Base-by-base conservation (phyloP, 37 sponge, comb jelly and placozoan genomes). In the Hexactinellida sp. region DNA sequence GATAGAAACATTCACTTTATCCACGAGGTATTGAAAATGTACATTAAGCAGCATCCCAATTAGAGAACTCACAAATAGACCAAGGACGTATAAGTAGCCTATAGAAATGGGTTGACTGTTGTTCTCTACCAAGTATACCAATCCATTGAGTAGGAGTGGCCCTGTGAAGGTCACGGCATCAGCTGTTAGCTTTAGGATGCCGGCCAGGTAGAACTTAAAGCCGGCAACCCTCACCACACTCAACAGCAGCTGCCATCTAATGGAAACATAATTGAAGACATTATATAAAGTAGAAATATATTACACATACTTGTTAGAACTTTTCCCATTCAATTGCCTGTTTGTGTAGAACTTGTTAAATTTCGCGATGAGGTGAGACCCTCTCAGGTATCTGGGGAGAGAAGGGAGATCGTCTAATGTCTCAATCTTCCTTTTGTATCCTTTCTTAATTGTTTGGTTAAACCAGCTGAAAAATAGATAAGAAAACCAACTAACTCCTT, bases 131-230 rank as follows among this genome's bases (percentile, higher is more conserved):
- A 96, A 92, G 30, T 85, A 36, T 23, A 96, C 94, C 34, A 98
- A 83, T 0, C 54, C 83, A 37, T 98, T 88, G 38, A 98, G 85
- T 16, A 98, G 90, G 38, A 98, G 83, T 21, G 99, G 99, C 0
- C 96, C 93, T 32, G 91, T 90, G 89, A 98, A 95, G 16, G 90
- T 93, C 25, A 98, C 82, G 25, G 86, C 52, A 83, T 95, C 93
- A 32, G 89, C 85, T 34, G 83, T 25, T 23, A 98, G 71, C 84
- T 94, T 95, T 24, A 98, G 87, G 37, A 95, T 10, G n/a, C 92
- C 93, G 35, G 95, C 90, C n/a, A 97, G 96, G 54, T 95, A 98
- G 88, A 92, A 98, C 10, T 88, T 89, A 54, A 88, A 88, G 0
- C 99, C 99, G 88, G 94, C 95, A 0, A 97, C 88, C 52, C 87